Evolutionary conservation across 2,888 invertebrate species (phyloP).

Genomic region (Anaspis maculata): DNA sequence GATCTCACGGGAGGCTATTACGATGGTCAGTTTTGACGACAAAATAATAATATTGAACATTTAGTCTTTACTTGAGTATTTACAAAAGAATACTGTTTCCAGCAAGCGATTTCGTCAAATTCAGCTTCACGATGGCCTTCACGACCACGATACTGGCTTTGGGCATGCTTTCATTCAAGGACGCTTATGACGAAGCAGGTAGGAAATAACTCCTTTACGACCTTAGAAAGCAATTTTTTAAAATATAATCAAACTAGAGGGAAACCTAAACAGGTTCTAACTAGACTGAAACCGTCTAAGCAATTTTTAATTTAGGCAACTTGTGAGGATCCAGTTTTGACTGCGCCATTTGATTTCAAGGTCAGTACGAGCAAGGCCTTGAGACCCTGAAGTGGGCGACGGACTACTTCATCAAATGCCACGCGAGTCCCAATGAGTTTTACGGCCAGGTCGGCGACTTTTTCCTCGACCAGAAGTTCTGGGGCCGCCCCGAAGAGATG

Average conservation of each 20-base stretch:
- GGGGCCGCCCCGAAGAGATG: conserved; percentile 56
- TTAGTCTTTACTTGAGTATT: not conserved
- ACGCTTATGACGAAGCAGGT: conserved; percentile 44
- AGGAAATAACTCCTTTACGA: too few relatives aligned
- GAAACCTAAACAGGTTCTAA: not conserved
- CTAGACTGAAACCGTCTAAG: too few relatives aligned
- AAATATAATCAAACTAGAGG: conserved; percentile 1
- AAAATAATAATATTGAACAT: not conserved
- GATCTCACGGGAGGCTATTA: conserved; percentile 52
- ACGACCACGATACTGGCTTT: conserved; percentile 48
- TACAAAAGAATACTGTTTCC: conserved; percentile 15
- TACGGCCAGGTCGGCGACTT: conserved; percentile 54
- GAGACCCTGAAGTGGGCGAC: conserved; percentile 50
- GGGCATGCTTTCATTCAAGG: conserved; percentile 46
- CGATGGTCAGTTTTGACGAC: conserved; percentile 41
- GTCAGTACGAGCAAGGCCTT: conserved; percentile 41
- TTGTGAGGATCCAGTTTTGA: too few relatives aligned
- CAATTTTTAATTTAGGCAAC: too few relatives aligned
- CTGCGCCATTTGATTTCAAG: too few relatives aligned
- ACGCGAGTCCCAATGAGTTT: conserved; percentile 44
- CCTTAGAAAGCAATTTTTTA: conserved; percentile 1
- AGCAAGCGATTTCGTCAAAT: conserved; percentile 52
- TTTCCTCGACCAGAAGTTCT: conserved; percentile 48
- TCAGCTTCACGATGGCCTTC: conserved; percentile 49
- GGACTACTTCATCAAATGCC: conserved; percentile 54